Percentiles rank a stretch among this genome's conserved stretches.
phyloP scores from a whole-genome alignment of 1,140 invertebrate genomes.

The Drosophila guanche region DNA sequence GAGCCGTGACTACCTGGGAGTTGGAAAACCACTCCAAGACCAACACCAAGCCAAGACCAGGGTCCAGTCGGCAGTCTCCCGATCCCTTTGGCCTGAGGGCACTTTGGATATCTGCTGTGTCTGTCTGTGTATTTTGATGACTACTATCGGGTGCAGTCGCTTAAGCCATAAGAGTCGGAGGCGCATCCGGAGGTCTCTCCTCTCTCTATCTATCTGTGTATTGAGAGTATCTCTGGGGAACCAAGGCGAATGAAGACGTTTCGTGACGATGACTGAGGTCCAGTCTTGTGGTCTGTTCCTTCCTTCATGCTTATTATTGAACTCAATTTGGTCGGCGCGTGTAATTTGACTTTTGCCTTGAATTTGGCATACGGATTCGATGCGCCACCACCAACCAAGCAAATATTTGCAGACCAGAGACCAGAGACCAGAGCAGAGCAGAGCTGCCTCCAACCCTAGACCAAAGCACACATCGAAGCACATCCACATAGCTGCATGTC shows the following conservation, averaged over 20 bases:
- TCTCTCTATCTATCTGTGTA: not conserved
- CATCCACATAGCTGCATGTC: constrained; percentile 52
- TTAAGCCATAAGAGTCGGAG: constrained; percentile 45
- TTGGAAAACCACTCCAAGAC: constrained; percentile 27
- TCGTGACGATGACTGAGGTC: constrained; percentile 76
- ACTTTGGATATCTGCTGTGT: constrained; percentile 60
- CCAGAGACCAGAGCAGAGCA: not conserved
- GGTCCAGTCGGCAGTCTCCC: constrained; percentile 13
- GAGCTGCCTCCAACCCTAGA: constrained; percentile 26
- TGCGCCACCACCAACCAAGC: constrained; percentile 58
- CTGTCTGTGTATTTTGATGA: constrained; percentile 66
- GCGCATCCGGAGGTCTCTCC: constrained; percentile 71
- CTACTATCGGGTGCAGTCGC: constrained; percentile 65
- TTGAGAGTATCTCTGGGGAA: not conserved
- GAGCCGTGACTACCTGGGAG: constrained; percentile 57
- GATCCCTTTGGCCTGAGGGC: constrained; percentile 70
- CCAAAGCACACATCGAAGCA: constrained; percentile 26
- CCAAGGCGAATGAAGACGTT: constrained; percentile 78
- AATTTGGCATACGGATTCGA: constrained; percentile 76
- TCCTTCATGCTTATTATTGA: constrained; percentile 77
- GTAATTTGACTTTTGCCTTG: constrained; percentile 78
- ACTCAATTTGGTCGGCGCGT: constrained; percentile 79
- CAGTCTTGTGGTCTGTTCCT: constrained; percentile 40
- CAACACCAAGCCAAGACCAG: constrained; percentile 12
- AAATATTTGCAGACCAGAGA: constrained; percentile 62